phyloP scores from a whole-genome alignment of 2,888 invertebrate species.

The Empis stercorea region DNA sequence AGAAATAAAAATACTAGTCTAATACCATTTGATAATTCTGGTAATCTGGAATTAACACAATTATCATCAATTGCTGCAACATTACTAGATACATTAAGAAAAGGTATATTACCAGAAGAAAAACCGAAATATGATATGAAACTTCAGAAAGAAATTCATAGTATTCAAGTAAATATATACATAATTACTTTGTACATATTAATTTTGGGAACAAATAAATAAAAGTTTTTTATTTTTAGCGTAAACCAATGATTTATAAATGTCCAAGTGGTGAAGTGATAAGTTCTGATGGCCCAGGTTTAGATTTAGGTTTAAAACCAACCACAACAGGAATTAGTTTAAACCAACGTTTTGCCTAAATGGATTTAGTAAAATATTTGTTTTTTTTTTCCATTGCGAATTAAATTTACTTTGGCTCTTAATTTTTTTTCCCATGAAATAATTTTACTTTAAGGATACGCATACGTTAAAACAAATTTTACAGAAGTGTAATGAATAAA shows the following conservation, averaged over 20 bases:
- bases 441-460: too few species aligned
- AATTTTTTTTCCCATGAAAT: too few species aligned
- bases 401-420: too few species aligned
- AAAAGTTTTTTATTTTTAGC: slow-evolving; percentile 12
- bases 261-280: slow-evolving; percentile 22
- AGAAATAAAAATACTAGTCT: too few species aligned
- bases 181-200: neutral
- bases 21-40: too few species aligned
- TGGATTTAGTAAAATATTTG: too few species aligned
- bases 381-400: too few species aligned
- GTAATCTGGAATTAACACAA: too few species aligned
- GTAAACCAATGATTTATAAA: slow-evolving; percentile 20
- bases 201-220: neutral
- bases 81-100: too few species aligned
- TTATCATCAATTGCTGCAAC: too few species aligned
- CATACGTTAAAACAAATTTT: too few species aligned
- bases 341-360: slow-evolving; percentile 23
- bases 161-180: slow-evolving; percentile 20
- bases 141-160: slow-evolving; percentile 22
- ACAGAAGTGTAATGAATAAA: too few species aligned
- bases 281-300: slow-evolving; percentile 22
- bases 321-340: slow-evolving; percentile 20
- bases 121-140: slow-evolving; percentile 21
- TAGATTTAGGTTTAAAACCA: slow-evolving; percentile 19
- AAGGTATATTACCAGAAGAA: slow-evolving; percentile 1